A percentile compares a stretch with the other conserved stretches of the same genome.
Evolutionary conservation across 2,888 invertebrate genomes (phyloP).

Genomic region (Sphaerophoria rueppellii): DNA sequence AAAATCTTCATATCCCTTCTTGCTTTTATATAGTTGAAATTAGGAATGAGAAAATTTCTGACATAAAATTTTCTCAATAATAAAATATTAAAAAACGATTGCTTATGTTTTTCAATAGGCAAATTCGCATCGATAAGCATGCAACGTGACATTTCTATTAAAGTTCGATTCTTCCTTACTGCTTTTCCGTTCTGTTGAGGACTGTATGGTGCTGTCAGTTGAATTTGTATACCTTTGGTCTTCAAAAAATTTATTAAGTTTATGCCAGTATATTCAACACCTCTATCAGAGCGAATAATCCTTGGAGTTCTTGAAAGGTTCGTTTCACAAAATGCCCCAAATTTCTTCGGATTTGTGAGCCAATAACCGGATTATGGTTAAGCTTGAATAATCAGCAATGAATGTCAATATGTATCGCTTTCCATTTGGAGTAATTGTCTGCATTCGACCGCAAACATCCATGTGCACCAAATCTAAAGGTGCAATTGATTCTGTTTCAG

Average conservation of each 20-base stretch:
- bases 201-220: constrained; percentile 56
- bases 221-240: constrained; percentile 49
- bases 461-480: constrained; percentile 12
- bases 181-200: constrained; percentile 63
- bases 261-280: constrained; percentile 52
- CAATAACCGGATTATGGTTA: constrained; percentile 74
- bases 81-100: too few relatives aligned
- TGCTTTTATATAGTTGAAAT: too few relatives aligned
- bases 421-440: constrained; percentile 73
- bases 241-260: constrained; percentile 37
- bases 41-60: too few relatives aligned
- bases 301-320: constrained; percentile 48
- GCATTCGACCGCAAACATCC: background rate
- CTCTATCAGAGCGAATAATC: constrained; percentile 63
- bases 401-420: constrained; percentile 76
- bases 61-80: too few relatives aligned
- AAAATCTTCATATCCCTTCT: too few relatives aligned
- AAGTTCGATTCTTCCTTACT: constrained; percentile 58
- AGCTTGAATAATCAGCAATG: constrained; percentile 77
- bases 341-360: constrained; percentile 55
- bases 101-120: too few relatives aligned
- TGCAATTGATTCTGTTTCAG: background rate
- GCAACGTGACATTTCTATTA: constrained; percentile 67
- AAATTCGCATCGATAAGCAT: constrained; percentile 60
- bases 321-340: constrained; percentile 56